phyloP scores from a whole-genome alignment of 1,140 invertebrate genomes.

The Bombus sibiricus region DNA sequence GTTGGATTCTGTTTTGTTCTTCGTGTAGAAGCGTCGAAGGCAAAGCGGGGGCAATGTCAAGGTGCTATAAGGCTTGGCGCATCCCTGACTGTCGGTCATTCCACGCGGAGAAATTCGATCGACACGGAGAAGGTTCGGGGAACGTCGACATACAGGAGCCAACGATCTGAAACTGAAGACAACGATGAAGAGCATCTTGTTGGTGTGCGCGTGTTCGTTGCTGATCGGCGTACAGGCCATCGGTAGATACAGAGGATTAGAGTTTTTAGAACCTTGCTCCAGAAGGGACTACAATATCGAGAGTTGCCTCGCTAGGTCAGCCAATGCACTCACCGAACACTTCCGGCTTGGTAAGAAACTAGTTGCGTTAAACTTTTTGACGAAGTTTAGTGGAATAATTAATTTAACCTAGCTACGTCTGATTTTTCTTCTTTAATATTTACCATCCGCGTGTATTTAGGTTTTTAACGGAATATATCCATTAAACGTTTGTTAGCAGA shows the following conservation, averaged over 20 bases:
- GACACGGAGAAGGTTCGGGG: background rate
- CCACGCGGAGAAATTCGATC: conserved; percentile 73
- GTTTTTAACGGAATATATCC: no score
- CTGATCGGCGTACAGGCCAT: conserved; percentile 58
- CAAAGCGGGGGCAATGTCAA: conserved; percentile 81
- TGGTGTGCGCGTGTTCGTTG: conserved; percentile 59
- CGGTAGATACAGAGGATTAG: conserved; percentile 77
- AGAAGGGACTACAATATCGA: conserved; percentile 87
- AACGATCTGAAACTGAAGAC: background rate
- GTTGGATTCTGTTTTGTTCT: conserved; percentile 26
- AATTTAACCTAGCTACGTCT: background rate
- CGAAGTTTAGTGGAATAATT: background rate
- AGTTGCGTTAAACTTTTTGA: background rate
- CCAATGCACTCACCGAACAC: conserved; percentile 87
- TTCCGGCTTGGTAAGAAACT: conserved; percentile 83
- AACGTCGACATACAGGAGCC: background rate
- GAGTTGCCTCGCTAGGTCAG: conserved; percentile 87
- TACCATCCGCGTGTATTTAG: no score
- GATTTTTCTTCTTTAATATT: no score
- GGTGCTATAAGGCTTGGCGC: conserved; percentile 79
- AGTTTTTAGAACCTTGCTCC: conserved; percentile 87
- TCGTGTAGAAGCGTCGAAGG: conserved; percentile 31
- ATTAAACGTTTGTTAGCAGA: background rate
- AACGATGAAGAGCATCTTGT: conserved; percentile 30
- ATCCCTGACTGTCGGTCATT: conserved; percentile 77